Base-by-base conservation (phyloP, 1,140 invertebrate species). In the Calliopsis andreniformis region DNA sequence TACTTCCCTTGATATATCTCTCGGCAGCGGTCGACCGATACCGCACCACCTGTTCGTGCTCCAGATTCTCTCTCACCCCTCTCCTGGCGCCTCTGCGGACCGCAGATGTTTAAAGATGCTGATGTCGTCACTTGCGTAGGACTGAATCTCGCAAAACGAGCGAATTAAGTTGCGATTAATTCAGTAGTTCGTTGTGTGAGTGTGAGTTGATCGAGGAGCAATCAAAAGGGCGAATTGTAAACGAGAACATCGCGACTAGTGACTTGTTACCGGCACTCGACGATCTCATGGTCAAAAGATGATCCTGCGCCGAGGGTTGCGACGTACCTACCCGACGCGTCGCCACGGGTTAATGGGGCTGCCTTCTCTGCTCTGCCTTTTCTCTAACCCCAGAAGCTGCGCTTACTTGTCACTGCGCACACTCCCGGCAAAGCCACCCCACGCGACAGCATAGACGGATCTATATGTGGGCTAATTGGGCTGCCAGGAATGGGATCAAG, bases 11-110 rank as follows among this genome's bases (percentile, higher is more conserved):
- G 59, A 56, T 62, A 72, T 69, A 81, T 68, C 47, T 75, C 25
- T 39, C 45, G 39, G 62, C 35, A 25, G 55, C 42, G 58, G 58
- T 67, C 56, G 59, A 51, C 49, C 28, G 45, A 69, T 69, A 58
- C 64, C 51, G 71, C 79, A 75, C 79, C 79, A 81, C 79, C 79
- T 81, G 79, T 80, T 81, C 51, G 79, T 81, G 78, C 64, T 79
- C 68, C 63, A 68, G 78, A 49, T 56, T 58, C 51, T 47, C 42
- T 28, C 6, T 43, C 14, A 43, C 39, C 43, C 35, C 39, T 20
- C 28, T 23, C 23, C 12, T 10, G 14, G 20, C 20, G 18, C 25
- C 6, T 10, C 39, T 7, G 16, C 55, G 4, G 10, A 23, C 16
- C 39, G 51, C 49, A 62, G 39, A 66, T 32, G 61, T 66, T 42